Evolutionary conservation across 2,797 vertebrate species (phyloP).

Genomic region (Bradypodion ventrale): DNA sequence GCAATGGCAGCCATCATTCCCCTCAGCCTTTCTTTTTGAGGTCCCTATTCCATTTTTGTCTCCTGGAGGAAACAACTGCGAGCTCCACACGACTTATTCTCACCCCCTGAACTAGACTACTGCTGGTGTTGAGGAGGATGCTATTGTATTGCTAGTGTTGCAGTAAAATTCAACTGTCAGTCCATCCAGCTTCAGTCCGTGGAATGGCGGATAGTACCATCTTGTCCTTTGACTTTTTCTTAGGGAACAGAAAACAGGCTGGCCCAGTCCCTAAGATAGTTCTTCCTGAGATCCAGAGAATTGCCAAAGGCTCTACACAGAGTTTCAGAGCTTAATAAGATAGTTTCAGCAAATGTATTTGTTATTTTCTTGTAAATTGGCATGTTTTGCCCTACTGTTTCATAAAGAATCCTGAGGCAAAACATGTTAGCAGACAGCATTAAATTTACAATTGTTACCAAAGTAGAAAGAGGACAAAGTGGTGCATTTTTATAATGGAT

Average conservation of each 20-base stretch:
- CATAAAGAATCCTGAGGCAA: slow-evolving; percentile 15
- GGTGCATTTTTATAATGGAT: slow-evolving; percentile 21
- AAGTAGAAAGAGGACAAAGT: slow-evolving; percentile 19
- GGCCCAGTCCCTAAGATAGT: neutral
- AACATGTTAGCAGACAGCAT: slow-evolving; percentile 6
- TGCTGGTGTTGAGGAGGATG: neutral
- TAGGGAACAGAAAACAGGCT: neutral
- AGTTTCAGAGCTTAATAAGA: neutral
- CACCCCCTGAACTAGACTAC: too few relatives aligned
- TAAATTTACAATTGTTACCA: slow-evolving; percentile 15
- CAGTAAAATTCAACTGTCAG: neutral
- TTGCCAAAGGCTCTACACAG: neutral
- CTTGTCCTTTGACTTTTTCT: neutral
- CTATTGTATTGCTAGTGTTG: neutral
- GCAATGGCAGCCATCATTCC: too few relatives aligned
- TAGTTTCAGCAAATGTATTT: neutral
- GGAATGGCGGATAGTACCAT: neutral
- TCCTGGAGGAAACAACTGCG: too few relatives aligned
- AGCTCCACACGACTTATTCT: too few relatives aligned
- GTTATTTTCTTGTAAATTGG: neutral
- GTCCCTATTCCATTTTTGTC: too few relatives aligned
- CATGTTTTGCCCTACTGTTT: neutral
- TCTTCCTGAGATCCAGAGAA: neutral
- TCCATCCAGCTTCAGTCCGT: neutral
- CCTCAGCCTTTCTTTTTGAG: too few relatives aligned